Base-by-base conservation (phyloP, 2,113 vertebrate species). In the Trogon melanurus region DNA sequence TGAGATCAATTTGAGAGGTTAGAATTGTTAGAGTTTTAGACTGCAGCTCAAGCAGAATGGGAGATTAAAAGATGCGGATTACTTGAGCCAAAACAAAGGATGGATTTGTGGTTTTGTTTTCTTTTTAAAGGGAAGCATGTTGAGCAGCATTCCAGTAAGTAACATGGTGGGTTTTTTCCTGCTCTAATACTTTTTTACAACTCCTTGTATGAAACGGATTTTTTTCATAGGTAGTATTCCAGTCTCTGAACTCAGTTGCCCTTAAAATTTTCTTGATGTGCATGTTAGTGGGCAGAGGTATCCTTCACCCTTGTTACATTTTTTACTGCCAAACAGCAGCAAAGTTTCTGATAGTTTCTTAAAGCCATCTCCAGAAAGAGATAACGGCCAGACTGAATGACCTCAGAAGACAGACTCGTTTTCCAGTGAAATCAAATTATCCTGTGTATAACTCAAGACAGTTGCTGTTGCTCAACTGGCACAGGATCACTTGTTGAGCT, bases 341-440 rank as follows among this genome's bases (percentile, higher is more conserved):
- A 32, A 62, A 83, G 30, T 88, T 91, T 76, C 67, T 44, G 36
- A 56, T 7, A 23, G 61, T 84, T 93, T 67, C 56, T 91, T 71
- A 53, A 67, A 89, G 48, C 48, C 36, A 30, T 65, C 32, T 91
- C 60, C 64, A 80, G 51, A 74, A 89, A 70, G 72, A 95, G 91
- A 91, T 95, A 91, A 79, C 38, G 64, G 73, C 71, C 84, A 60
- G 65, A 87, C 94, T 74, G 83, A 30, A 76, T 72, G 79, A 81
- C 75, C 90, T 90, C 36, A 36, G 36, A 38, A 66, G n/a, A 10
- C 17, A 71, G 11, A 34, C 18, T 66, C 23, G 4, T 26, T 16
- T 71, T 79, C 66, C 44, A 50, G 34, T 53, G 36, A 82, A 90
- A 81, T 84, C 16, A 64, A 44, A 36, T 60, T 80, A 51, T 88